Conservation (phyloP, 1,140 invertebrate genomes). For the Zophobas atratus region DNA sequence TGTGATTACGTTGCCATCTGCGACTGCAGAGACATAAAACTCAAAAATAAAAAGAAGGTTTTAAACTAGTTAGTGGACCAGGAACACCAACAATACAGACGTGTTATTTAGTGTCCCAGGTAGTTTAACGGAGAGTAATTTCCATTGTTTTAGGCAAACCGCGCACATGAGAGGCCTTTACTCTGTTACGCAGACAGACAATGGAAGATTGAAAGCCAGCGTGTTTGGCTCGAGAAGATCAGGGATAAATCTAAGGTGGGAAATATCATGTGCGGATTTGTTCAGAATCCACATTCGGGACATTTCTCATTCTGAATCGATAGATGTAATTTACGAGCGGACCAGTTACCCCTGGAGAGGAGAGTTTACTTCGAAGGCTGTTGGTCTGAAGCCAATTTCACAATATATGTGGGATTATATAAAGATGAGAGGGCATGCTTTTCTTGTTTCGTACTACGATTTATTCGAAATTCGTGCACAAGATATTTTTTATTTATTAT, state of each 20-base stretch:
- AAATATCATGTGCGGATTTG: constrained; percentile 63
- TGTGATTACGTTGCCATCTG: not conserved
- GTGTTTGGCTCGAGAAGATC: constrained; percentile 49
- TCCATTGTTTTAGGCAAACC: constrained; percentile 35
- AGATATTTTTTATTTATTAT: not conserved
- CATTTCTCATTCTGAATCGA: constrained; percentile 55
- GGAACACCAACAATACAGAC: not conserved
- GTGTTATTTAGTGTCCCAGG: constrained; percentile 7
- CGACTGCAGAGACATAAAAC: not conserved
- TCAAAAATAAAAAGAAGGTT: not conserved
- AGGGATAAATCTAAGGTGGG: constrained; percentile 56
- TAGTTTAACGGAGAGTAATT: constrained; percentile 35
- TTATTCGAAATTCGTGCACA: not conserved
- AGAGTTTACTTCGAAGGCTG: constrained; percentile 42
- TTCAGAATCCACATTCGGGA: constrained; percentile 59
- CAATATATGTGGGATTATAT: constrained; percentile 47
- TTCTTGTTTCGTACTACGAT: constrained; percentile 18
- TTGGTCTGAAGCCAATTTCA: constrained; percentile 42
- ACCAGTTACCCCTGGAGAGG: constrained; percentile 44
- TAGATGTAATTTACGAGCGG: constrained; percentile 58
- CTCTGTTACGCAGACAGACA: constrained; percentile 30
- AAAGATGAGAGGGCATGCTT: constrained; percentile 31
- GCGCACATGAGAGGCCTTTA: constrained; percentile 31
- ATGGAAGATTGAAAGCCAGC: constrained; percentile 46
- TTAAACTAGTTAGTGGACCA: not conserved